These are phyloP conservation scores for Leucophenga maculata DNA, from an alignment of 2,888 invertebrate species.

Conservation along the genomic window DNA sequence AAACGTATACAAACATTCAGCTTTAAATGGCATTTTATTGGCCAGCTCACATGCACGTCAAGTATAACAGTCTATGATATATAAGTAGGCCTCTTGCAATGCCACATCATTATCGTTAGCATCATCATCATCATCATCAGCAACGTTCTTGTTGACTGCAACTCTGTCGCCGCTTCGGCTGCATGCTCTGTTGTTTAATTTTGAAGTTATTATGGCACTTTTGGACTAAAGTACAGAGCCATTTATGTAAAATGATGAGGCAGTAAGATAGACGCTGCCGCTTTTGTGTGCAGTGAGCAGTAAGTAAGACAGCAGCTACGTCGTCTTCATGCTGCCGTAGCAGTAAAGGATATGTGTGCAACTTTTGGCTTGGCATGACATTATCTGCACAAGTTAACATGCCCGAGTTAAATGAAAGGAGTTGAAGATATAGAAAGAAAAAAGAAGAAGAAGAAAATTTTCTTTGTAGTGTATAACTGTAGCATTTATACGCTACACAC, in stretches of 20 bases:
- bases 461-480: too few relatives aligned
- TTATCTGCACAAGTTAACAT: conserved; percentile 51
- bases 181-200: conserved; percentile 39
- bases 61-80: not conserved
- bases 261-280: not conserved
- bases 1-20: not conserved
- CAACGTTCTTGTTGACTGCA: not conserved
- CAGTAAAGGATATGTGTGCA: conserved; percentile 50
- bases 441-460: too few relatives aligned
- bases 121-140: too few relatives aligned
- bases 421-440: not conserved
- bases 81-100: not conserved
- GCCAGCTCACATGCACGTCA: too few relatives aligned
- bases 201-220: conserved; percentile 41
- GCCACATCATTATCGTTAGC: not conserved
- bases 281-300: not conserved
- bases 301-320: conserved; percentile 23
- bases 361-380: conserved; percentile 46
- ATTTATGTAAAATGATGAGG: not conserved
- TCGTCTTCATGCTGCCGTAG: conserved; percentile 23
- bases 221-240: not conserved
- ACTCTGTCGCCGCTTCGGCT: not conserved
- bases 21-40: not conserved
- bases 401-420: conserved; percentile 41
- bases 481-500: too few relatives aligned